Percentiles rank a stretch among this genome's conserved stretches.
phyloP scores from a whole-genome alignment of 2,113 vertebrate genomes.

The Corythoichthys intestinalis region DNA sequence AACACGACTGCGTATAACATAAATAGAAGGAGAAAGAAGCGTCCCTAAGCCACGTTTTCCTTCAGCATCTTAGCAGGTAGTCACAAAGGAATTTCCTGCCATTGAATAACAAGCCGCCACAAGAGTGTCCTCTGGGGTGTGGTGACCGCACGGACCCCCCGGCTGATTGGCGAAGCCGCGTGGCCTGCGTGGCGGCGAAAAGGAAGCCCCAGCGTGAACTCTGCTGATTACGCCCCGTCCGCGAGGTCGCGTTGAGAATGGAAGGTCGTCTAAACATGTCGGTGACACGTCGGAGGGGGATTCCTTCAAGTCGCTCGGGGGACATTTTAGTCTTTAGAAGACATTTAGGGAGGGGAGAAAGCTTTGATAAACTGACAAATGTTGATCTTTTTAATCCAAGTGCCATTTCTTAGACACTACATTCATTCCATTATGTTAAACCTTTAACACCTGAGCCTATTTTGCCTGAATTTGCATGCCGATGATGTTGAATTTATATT shows the following conservation, averaged over 20 bases:
- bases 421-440: too few relatives aligned
- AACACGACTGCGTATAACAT: too few relatives aligned
- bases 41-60: slow-evolving; percentile 45
- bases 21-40: neutral
- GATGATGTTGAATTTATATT: too few relatives aligned
- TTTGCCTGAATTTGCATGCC: too few relatives aligned
- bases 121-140: slow-evolving; percentile 27
- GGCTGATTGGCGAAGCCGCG: slow-evolving; percentile 47
- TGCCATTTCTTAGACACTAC: too few relatives aligned
- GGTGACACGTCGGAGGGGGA: neutral
- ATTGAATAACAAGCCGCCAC: slow-evolving; percentile 59
- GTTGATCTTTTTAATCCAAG: neutral
- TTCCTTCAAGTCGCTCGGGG: neutral
- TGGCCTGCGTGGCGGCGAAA: slow-evolving; percentile 26
- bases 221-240: slow-evolving; percentile 40
- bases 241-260: neutral
- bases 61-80: slow-evolving; percentile 44
- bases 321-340: neutral
- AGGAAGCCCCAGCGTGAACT: slow-evolving; percentile 54
- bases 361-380: neutral
- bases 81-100: slow-evolving; percentile 73
- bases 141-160: neutral
- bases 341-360: neutral
- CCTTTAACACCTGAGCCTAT: too few relatives aligned
- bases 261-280: slow-evolving; percentile 1